phyloP scores from a whole-genome alignment of 2,888 invertebrate genomes.

The Philonicus albiceps region DNA sequence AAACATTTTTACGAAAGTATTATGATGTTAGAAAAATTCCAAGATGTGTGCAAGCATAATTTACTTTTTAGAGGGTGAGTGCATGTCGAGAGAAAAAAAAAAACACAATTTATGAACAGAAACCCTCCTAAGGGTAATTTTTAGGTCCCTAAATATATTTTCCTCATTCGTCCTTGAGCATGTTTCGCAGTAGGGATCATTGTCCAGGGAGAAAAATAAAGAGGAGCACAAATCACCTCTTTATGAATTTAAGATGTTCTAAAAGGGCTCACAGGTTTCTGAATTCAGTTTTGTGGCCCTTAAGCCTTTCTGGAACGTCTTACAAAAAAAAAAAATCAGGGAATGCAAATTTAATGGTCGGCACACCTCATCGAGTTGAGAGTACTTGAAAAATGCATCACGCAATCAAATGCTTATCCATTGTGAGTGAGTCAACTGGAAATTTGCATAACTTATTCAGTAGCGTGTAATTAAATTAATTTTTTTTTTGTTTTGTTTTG shows the following conservation, averaged over 20 bases:
- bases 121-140: not conserved
- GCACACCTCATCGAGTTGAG: not conserved
- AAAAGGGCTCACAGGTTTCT: not conserved
- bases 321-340: not conserved
- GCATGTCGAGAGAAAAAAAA: not conserved
- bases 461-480: slow-evolving; percentile 6
- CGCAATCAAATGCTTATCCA: slow-evolving; percentile 24
- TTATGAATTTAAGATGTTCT: not conserved
- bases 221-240: not conserved
- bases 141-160: not conserved
- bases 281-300: not conserved
- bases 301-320: not conserved
- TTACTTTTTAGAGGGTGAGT: not conserved
- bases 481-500: too few species aligned
- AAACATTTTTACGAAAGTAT: not conserved
- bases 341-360: not conserved
- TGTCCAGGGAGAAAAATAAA: not conserved
- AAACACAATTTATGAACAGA: not conserved
- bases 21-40: not conserved
- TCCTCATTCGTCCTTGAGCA: not conserved
- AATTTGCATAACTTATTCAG: slow-evolving; percentile 27
- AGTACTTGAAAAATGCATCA: slow-evolving; percentile 10
- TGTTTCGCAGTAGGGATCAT: not conserved
- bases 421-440: not conserved
- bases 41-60: not conserved